These are phyloP conservation scores for Otolemur garnettii DNA, from an alignment of 2,113 vertebrate species.

Conservation along the genomic window DNA sequence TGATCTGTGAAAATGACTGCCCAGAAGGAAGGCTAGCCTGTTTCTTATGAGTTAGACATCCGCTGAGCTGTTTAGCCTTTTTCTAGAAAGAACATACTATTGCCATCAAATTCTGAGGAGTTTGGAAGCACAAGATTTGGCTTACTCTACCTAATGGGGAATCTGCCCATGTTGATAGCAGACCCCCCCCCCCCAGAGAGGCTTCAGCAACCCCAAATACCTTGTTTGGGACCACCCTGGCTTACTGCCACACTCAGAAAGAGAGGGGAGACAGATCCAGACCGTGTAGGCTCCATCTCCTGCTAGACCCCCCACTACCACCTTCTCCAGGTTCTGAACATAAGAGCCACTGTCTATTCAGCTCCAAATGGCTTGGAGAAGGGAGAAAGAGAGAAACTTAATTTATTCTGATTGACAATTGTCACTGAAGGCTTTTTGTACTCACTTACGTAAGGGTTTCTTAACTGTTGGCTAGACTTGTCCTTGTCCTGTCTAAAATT, in stretches of 20 bases:
- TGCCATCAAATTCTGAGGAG: neutral
- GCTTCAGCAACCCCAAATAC: neutral
- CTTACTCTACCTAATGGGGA: neutral
- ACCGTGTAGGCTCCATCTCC: neutral
- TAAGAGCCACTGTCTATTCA: constrained; percentile 56
- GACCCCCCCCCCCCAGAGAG: neutral
- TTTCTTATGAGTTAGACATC: constrained; percentile 19
- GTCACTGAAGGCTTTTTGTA: constrained; percentile 80
- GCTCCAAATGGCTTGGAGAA: constrained; percentile 41
- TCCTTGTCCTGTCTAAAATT: constrained; percentile 58
- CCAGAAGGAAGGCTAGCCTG: neutral
- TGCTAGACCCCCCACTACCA: neutral
- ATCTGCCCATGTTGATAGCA: neutral
- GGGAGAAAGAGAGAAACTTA: constrained; percentile 47
- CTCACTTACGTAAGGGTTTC: constrained; percentile 72
- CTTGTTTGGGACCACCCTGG: neutral
- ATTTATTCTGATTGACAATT: constrained; percentile 79
- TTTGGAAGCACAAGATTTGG: neutral
- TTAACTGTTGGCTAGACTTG: constrained; percentile 49
- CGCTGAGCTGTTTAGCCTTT: neutral
- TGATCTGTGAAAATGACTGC: neutral
- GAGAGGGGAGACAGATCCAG: neutral
- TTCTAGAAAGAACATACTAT: neutral
- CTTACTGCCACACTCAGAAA: neutral
- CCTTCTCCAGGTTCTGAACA: constrained; percentile 31